A percentile compares a stretch with the other conserved stretches of the same genome.
Conservation (phyloP, 2,888 invertebrate genomes). For the Cephus spinipes region DNA sequence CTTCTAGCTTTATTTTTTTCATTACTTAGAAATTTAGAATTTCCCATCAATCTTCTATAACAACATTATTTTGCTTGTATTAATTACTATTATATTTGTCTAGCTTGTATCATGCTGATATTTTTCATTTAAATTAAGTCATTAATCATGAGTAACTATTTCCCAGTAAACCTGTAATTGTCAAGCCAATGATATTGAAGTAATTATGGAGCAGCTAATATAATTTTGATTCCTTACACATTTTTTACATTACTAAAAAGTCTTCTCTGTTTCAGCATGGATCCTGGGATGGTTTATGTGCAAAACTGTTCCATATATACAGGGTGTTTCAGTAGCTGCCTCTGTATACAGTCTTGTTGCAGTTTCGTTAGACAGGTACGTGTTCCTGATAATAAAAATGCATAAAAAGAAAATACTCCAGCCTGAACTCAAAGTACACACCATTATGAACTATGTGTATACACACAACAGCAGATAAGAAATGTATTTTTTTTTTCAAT, state of each 20-base stretch:
- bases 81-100: not conserved
- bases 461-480: not conserved
- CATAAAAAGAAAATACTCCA: constrained; percentile 3
- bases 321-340: constrained; percentile 94
- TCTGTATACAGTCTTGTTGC: constrained; percentile 96
- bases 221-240: not conserved
- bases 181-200: not conserved
- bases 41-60: not conserved
- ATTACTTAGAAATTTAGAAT: not conserved
- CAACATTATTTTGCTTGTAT: not conserved
- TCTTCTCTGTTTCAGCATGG: constrained; percentile 81
- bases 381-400: constrained; percentile 29
- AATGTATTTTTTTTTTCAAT: not conserved
- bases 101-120: not conserved
- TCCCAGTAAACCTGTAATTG: not conserved
- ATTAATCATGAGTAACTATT: not conserved
- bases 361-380: constrained; percentile 93
- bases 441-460: not conserved
- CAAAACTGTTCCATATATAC: constrained; percentile 95
- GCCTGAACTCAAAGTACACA: not conserved
- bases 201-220: not conserved
- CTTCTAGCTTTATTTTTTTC: too few species aligned
- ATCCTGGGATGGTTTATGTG: constrained; percentile 95
- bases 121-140: not conserved
- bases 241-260: not conserved